A percentile compares a stretch with the other conserved stretches of the same genome.
Conservation (phyloP, 1,140 invertebrate species). For the Centruroides sculpturatus region DNA sequence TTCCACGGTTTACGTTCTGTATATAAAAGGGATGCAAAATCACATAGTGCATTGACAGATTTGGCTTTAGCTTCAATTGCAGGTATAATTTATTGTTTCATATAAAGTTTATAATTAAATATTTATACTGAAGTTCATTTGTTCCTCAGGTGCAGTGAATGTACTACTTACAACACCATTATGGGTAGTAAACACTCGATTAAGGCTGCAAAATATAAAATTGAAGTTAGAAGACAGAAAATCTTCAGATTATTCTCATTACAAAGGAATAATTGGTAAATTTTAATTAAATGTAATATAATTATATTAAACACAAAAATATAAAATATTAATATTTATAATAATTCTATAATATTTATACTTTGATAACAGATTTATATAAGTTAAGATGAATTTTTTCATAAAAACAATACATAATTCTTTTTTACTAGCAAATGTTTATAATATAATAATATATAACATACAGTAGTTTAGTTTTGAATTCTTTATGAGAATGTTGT, state of each 20-base stretch:
- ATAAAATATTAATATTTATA: no score
- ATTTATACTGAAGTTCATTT: not conserved
- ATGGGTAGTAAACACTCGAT: constrained; percentile 78
- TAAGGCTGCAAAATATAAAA: constrained; percentile 51
- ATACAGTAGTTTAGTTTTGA: no score
- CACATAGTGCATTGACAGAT: constrained; percentile 50
- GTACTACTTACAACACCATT: constrained; percentile 70
- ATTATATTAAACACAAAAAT: no score
- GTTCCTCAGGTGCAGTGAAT: constrained; percentile 50
- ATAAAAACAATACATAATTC: no score
- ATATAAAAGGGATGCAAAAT: constrained; percentile 23
- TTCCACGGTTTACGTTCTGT: constrained; percentile 65
- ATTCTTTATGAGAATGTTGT: no score
- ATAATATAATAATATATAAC: no score
- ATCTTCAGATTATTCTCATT: constrained; percentile 20
- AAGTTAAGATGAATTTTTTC: no score
- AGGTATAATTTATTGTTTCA: constrained; percentile 31
- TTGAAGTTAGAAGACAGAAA: constrained; percentile 3
- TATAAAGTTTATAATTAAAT: no score
- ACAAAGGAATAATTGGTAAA: constrained; percentile 39
- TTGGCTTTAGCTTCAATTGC: constrained; percentile 62
- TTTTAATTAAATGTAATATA: not conserved
- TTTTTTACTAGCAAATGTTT: no score
- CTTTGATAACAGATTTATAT: no score
- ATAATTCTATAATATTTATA: no score